These are phyloP conservation scores for Rhagium mordax DNA, from an alignment of 2,888 invertebrate species.

Conservation along the genomic window DNA sequence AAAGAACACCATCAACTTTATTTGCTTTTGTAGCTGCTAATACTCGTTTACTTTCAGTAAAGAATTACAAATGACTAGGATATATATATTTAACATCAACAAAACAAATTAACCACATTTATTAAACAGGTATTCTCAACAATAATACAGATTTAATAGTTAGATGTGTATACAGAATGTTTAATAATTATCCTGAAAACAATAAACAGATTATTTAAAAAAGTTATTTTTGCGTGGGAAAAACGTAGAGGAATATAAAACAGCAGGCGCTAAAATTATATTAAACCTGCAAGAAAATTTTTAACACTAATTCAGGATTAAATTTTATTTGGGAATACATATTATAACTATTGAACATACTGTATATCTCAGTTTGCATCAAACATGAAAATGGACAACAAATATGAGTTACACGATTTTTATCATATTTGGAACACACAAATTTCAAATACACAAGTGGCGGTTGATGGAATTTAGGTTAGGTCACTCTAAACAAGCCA, in stretches of 20 bases:
- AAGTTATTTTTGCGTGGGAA: too few species aligned
- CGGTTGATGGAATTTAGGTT: too few species aligned
- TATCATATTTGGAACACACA: not conserved
- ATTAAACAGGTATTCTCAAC: conserved; percentile 37
- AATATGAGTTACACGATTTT: not conserved
- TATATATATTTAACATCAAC: too few species aligned
- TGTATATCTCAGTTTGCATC: not conserved
- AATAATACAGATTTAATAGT: conserved; percentile 10
- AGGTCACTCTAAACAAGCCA: too few species aligned
- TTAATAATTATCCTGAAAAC: not conserved
- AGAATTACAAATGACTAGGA: too few species aligned
- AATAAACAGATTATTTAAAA: not conserved
- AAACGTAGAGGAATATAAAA: too few species aligned
- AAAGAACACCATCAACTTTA: too few species aligned
- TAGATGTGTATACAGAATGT: not conserved
- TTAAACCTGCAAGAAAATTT: too few species aligned
- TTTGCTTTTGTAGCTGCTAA: too few species aligned
- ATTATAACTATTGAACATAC: not conserved
- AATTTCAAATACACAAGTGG: not conserved
- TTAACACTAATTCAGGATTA: too few species aligned
- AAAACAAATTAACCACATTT: conserved; percentile 49
- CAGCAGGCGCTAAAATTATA: too few species aligned
- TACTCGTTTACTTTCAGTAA: too few species aligned
- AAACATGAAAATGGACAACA: not conserved
- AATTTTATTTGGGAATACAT: not conserved